A percentile compares a stretch with the other conserved stretches of the same genome.
Evolutionary conservation across 2,888 invertebrate species (phyloP).

Genomic region (Sinopyrophorus schimmeli): DNA sequence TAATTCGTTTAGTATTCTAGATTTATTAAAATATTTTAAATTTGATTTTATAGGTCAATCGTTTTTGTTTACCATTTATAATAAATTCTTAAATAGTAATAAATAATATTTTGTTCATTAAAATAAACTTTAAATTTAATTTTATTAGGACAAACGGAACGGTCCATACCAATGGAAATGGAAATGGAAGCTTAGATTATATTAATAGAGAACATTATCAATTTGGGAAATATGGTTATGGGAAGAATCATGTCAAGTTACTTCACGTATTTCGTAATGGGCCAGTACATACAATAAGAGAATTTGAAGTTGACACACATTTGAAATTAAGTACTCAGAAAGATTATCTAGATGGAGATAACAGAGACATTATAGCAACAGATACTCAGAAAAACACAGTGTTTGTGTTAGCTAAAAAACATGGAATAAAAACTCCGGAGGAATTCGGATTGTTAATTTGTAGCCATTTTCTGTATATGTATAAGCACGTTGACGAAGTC

Average conservation of each 20-base stretch:
- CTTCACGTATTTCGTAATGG: conserved; percentile 71
- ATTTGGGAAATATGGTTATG: conserved; percentile 69
- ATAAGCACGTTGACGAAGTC: conserved; percentile 73
- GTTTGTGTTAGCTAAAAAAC: conserved; percentile 75
- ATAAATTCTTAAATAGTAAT: not conserved
- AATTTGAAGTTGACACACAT: conserved; percentile 74
- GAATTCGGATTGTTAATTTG: conserved; percentile 75
- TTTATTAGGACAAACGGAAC: conserved; percentile 16
- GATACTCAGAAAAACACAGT: conserved; percentile 85
- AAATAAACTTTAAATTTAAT: conserved; percentile 5
- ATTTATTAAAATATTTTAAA: not conserved
- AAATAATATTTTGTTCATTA: conserved; percentile 2
- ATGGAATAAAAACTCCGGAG: conserved; percentile 76
- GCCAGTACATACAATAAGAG: conserved; percentile 69
- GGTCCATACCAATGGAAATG: conserved; percentile 8
- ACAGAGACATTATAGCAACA: conserved; percentile 78
- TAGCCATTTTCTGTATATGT: conserved; percentile 74
- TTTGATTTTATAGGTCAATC: too few species aligned
- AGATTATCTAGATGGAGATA: conserved; percentile 74
- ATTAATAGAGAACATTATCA: conserved; percentile 56
- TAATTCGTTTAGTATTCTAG: not conserved
- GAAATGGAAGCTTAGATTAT: conserved; percentile 20
- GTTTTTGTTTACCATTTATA: conserved; percentile 2
- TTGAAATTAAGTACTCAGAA: conserved; percentile 70
- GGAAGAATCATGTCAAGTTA: conserved; percentile 75